A percentile compares a stretch with the other conserved stretches of the same genome.
Conservation (phyloP, 1,140 invertebrate species). For the Calosoma granatense region DNA sequence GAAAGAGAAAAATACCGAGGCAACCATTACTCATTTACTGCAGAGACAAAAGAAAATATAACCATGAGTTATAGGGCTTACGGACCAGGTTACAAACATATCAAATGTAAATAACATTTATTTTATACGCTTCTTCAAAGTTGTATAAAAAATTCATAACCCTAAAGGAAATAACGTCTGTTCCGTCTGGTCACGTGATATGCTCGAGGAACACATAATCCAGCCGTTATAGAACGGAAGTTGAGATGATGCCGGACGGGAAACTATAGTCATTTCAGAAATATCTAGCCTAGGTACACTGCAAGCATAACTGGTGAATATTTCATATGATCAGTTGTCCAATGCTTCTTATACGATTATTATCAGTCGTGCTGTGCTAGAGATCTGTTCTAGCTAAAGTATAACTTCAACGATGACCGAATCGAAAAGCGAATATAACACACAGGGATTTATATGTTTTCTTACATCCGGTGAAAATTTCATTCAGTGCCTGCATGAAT, state of each 20-base stretch:
- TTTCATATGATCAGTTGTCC: conserved; percentile 17
- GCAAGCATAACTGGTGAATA: conserved; percentile 16
- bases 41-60: background rate
- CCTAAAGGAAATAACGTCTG: background rate
- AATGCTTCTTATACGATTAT: conserved; percentile 3
- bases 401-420: background rate
- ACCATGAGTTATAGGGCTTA: background rate
- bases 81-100: background rate
- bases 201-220: conserved; percentile 15
- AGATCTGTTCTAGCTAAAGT: background rate
- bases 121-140: too few species aligned
- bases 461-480: background rate
- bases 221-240: conserved; percentile 22
- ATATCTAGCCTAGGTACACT: conserved; percentile 16
- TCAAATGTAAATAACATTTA: background rate
- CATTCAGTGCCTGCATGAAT: background rate
- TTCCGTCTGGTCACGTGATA: conserved; percentile 1
- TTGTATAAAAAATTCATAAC: background rate
- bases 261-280: conserved; percentile 22
- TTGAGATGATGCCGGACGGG: conserved; percentile 19
- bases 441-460: background rate
- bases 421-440: background rate
- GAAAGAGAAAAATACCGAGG: too few species aligned
- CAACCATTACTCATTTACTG: background rate
- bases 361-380: background rate